Evolutionary conservation across 2,888 invertebrate species (phyloP).

Genomic region (Cerceris ruficornis): DNA sequence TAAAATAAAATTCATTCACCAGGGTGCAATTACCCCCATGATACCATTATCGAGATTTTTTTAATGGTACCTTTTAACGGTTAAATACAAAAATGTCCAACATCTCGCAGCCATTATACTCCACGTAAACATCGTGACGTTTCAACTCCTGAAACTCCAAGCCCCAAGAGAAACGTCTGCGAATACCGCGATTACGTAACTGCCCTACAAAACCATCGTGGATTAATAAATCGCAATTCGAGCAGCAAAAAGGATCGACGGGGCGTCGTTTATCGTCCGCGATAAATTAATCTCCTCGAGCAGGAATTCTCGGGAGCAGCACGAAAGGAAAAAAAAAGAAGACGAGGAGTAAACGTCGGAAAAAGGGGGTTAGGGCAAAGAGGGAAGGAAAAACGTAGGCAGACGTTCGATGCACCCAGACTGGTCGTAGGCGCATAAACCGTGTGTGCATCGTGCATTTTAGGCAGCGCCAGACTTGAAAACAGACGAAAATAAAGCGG

Average conservation of each 20-base stretch:
- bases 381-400: constrained; percentile 23
- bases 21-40: no score
- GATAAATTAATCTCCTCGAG: not conserved
- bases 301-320: not conserved
- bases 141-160: not conserved
- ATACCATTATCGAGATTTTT: no score
- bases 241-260: not conserved
- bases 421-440: constrained; percentile 24
- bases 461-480: constrained; percentile 37
- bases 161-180: not conserved
- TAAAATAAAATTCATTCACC: no score
- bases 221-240: not conserved
- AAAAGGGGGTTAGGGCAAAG: not conserved
- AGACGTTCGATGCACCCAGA: constrained; percentile 36
- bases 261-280: not conserved
- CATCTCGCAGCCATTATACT: no score
- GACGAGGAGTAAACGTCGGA: not conserved
- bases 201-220: not conserved
- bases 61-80: no score
- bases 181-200: not conserved
- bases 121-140: not conserved
- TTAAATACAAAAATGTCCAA: no score
- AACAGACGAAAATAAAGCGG: constrained; percentile 55
- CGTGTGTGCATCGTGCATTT: constrained; percentile 28
- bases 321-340: not conserved